Conservation (phyloP, 2,797 vertebrate species). For the Mormyrops attenuatus region DNA sequence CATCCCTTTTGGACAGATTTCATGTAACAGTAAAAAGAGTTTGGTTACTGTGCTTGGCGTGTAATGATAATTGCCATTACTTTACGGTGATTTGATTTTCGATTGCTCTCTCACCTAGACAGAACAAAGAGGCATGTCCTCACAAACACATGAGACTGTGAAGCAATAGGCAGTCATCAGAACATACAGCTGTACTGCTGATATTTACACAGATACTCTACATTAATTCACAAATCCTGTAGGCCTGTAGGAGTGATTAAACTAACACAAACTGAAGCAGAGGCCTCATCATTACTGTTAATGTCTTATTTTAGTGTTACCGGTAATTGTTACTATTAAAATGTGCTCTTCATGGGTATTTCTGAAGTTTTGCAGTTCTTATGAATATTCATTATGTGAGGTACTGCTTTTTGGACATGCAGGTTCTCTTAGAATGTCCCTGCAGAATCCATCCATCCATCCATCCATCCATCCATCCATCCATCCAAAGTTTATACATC, state of each 20-base stretch:
- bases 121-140: not conserved
- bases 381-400: not conserved
- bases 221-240: not conserved
- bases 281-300: conserved; percentile 57
- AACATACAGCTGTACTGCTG: not conserved
- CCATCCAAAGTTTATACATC: not conserved
- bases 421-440: not conserved
- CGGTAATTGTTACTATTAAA: conserved; percentile 43
- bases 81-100: not conserved
- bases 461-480: not conserved
- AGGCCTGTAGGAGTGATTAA: conserved; percentile 30
- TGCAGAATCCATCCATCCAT: not conserved
- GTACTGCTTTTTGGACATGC: not conserved
- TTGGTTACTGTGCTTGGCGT: not conserved
- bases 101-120: not conserved
- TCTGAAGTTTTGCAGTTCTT: conserved; percentile 9
- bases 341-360: conserved; percentile 45
- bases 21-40: not conserved
- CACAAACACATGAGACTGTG: not conserved
- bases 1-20: not conserved
- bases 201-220: not conserved
- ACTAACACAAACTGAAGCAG: conserved; percentile 7
- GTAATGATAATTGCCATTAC: not conserved
- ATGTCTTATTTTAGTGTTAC: conserved; percentile 45
- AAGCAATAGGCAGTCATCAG: not conserved